Evolutionary conservation across 2,797 vertebrate species (phyloP).

Genomic region (Kryptopterus vitreolus): DNA sequence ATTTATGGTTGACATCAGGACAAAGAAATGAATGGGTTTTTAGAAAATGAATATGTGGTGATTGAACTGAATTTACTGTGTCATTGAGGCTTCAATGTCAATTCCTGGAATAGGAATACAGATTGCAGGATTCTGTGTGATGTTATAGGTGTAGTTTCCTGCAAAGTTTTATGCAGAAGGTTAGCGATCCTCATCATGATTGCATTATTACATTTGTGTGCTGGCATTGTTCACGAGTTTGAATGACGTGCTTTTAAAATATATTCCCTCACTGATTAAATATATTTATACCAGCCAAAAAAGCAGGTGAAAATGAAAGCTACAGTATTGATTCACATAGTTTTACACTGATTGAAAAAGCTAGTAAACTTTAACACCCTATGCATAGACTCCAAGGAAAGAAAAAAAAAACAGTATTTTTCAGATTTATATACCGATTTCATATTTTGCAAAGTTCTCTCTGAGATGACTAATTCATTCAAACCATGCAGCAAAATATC

Average conservation of each 20-base stretch:
- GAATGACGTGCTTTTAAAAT: not conserved
- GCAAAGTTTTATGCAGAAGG: conserved; percentile 20
- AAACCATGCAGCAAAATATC: not conserved
- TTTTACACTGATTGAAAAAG: not conserved
- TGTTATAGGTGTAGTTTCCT: conserved; percentile 40
- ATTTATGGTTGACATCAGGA: not conserved
- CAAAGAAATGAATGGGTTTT: not conserved
- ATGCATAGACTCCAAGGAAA: not conserved
- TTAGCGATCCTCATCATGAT: not conserved
- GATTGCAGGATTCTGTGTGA: conserved; percentile 35
- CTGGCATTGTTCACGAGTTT: too few species aligned
- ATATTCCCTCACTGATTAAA: not conserved
- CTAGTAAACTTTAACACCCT: not conserved
- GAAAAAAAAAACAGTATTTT: not conserved
- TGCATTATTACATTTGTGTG: not conserved
- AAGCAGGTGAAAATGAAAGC: not conserved
- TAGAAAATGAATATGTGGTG: not conserved
- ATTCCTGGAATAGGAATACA: conserved; percentile 54
- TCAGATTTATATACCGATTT: too few species aligned
- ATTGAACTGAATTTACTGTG: conserved; percentile 58
- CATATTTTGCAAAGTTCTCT: too few species aligned
- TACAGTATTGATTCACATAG: not conserved
- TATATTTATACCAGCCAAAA: too few species aligned
- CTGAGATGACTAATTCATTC: not conserved
- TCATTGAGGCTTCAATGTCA: conserved; percentile 70